These are phyloP conservation scores for Hanleya hanleyi DNA, from an alignment of 2,888 invertebrate species.

Conservation along the genomic window DNA sequence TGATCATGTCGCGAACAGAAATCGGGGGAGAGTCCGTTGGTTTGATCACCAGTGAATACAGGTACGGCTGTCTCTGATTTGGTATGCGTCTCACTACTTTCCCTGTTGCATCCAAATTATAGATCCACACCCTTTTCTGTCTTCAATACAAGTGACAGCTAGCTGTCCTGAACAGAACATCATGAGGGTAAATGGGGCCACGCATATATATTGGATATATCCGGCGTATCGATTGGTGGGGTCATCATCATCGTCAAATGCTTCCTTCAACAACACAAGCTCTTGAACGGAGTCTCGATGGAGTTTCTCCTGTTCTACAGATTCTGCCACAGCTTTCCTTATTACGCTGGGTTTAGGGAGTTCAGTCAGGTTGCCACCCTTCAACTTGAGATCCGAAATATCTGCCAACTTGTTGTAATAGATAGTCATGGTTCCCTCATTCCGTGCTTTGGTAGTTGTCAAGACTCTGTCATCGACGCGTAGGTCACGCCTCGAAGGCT, in stretches of 20 bases:
- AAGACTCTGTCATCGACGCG: not conserved
- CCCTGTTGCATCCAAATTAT: conserved; percentile 26
- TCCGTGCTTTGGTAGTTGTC: not conserved
- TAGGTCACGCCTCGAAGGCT: not conserved
- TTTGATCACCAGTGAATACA: conserved; percentile 24
- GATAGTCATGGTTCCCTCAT: not conserved
- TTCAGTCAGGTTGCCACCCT: not conserved
- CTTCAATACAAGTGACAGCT: not conserved
- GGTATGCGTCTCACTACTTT: conserved; percentile 11
- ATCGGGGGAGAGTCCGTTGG: conserved; percentile 17
- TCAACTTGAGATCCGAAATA: not conserved
- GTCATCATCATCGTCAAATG: conserved; percentile 8
- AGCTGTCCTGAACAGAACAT: not conserved
- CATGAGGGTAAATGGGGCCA: not conserved
- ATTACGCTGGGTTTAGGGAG: conserved; percentile 6
- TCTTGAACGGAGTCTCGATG: conserved; percentile 1
- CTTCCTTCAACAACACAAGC: not conserved
- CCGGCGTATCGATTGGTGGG: conserved; percentile 5
- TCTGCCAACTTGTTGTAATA: conserved; percentile 9
- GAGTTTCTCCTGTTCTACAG: not conserved
- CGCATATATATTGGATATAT: conserved; percentile 11
- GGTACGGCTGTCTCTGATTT: conserved; percentile 13
- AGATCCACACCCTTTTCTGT: not conserved
- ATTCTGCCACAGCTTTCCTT: conserved; percentile 10
- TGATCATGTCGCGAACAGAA: conserved; percentile 9